These are phyloP conservation scores for Scolopax rusticola DNA, from an alignment of 2,797 vertebrate genomes.

Conservation along the genomic window DNA sequence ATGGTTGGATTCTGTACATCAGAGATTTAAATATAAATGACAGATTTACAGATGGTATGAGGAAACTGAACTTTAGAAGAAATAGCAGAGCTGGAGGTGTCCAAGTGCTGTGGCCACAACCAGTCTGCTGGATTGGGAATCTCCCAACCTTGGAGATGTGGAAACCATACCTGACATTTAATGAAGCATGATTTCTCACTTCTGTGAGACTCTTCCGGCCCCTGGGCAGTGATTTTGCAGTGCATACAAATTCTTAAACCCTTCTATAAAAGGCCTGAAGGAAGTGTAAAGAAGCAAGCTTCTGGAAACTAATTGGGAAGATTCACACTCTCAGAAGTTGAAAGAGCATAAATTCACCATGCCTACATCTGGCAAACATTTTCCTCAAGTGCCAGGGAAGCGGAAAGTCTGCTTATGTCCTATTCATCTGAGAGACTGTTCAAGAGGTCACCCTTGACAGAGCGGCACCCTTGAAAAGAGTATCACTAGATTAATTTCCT, in stretches of 20 bases:
- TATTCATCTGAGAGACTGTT: slow-evolving; percentile 21
- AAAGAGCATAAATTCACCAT: slow-evolving; percentile 27
- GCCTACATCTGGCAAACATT: slow-evolving; percentile 42
- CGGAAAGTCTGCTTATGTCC: slow-evolving; percentile 23
- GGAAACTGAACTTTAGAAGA: neutral
- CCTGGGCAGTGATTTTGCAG: neutral
- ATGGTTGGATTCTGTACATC: neutral
- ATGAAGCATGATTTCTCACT: neutral
- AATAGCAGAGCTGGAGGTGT: neutral
- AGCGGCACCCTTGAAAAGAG: slow-evolving; percentile 13
- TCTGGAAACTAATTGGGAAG: slow-evolving; percentile 42
- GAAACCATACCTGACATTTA: neutral
- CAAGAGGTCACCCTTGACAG: slow-evolving; percentile 43
- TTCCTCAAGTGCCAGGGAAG: slow-evolving; percentile 50
- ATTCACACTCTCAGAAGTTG: slow-evolving; percentile 26
- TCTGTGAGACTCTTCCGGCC: neutral
- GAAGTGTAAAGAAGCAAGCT: neutral
- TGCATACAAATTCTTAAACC: neutral
- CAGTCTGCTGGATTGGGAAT: neutral
- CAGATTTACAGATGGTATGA: neutral
- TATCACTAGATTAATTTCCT: slow-evolving; percentile 11
- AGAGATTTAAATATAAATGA: neutral
- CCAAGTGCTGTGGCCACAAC: neutral
- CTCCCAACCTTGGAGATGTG: neutral
- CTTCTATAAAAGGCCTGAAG: neutral